These are phyloP conservation scores for Mythimna lalbum DNA, from an alignment of 2,888 invertebrate genomes.

Conservation along the genomic window DNA sequence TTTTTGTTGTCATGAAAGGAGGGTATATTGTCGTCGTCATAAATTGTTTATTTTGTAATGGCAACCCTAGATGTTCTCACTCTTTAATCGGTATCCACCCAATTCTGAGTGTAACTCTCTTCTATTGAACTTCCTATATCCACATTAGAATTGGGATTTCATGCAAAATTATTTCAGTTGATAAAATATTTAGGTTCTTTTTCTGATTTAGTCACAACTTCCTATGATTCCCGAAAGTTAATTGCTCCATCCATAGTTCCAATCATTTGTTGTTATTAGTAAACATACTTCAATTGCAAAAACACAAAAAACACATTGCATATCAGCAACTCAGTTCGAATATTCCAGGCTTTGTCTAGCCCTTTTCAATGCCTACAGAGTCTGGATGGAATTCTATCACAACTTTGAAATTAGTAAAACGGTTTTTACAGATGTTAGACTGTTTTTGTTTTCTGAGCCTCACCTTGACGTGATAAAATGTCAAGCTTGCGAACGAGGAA, in stretches of 20 bases:
- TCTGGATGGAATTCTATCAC: neutral
- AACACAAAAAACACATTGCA: conserved; percentile 62
- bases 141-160: neutral
- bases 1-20: neutral
- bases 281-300: conserved; percentile 64
- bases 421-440: neutral
- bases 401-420: neutral
- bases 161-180: conserved; percentile 4
- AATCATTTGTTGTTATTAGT: conserved; percentile 54
- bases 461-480: no score
- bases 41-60: neutral
- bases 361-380: conserved; percentile 58
- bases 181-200: neutral
- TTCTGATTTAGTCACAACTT: neutral
- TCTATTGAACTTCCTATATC: neutral
- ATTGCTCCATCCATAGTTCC: conserved; percentile 38
- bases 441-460: no score
- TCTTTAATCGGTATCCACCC: neutral
- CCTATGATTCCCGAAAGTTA: conserved; percentile 36
- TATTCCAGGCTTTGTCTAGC: conserved; percentile 48
- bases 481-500: no score
- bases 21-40: neutral
- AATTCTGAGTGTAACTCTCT: neutral
- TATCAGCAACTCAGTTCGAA: conserved; percentile 56
- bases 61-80: neutral